phyloP scores from a whole-genome alignment of 2,797 vertebrate genomes.

The Intellagama lesueurii region DNA sequence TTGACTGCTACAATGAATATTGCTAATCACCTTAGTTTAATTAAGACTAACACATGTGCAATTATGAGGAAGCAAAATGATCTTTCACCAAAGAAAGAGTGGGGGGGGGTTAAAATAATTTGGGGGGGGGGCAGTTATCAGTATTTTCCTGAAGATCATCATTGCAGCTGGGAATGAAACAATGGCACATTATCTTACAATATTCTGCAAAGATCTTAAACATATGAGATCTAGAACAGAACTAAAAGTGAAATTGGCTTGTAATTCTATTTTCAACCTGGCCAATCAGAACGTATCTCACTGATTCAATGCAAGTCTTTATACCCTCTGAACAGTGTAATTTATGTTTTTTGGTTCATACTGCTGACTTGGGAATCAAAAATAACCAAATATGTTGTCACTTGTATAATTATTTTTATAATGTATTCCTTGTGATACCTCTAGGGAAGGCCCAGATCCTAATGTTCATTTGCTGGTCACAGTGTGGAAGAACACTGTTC shows the following conservation, averaged over 20 bases:
- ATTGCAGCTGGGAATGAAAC: not conserved
- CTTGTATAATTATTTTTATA: not conserved
- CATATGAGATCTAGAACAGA: not conserved
- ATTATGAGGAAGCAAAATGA: not conserved
- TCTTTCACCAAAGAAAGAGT: too few species aligned
- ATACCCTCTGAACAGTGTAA: not conserved
- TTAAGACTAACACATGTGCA: not conserved
- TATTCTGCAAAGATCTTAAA: not conserved
- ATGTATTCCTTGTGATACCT: not conserved
- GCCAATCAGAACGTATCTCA: not conserved
- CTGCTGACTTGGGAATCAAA: not conserved
- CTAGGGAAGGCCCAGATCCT: not conserved
- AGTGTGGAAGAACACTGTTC: not conserved
- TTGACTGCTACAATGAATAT: not conserved
- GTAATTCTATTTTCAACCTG: not conserved
- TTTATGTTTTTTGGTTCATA: not conserved
- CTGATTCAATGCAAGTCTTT: not conserved
- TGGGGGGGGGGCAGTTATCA: not conserved
- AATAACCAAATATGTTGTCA: not conserved
- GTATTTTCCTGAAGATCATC: not conserved
- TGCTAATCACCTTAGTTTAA: slow-evolving; percentile 25
- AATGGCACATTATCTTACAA: not conserved
- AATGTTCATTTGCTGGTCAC: not conserved
- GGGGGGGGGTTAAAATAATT: not conserved
- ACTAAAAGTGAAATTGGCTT: not conserved